Evolutionary conservation across 1,140 invertebrate genomes (phyloP).

Genomic region (Subanguina moxae): DNA sequence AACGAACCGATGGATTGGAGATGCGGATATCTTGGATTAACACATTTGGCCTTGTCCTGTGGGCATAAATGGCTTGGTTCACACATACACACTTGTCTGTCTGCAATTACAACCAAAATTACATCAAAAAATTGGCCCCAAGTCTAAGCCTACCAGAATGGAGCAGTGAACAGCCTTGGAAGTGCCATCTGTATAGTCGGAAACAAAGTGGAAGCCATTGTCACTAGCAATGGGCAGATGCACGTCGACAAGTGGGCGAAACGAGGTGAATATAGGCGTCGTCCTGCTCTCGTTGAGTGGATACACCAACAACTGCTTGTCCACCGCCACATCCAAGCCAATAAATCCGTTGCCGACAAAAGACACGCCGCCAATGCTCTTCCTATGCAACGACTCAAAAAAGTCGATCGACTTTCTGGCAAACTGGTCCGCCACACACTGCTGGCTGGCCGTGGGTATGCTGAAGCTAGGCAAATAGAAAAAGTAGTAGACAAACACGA

Average conservation of each 20-base stretch:
- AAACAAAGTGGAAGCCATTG: conserved; percentile 26
- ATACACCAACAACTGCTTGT: conserved; percentile 9
- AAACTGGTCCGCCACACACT: conserved; percentile 8
- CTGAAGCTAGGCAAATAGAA: not conserved
- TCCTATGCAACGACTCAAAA: not conserved
- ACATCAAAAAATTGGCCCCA: not conserved
- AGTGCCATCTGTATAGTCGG: conserved; percentile 23
- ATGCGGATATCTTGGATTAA: conserved; percentile 33
- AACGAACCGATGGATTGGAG: conserved; percentile 34
- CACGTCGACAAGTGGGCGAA: conserved; percentile 26
- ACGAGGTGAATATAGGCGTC: conserved; percentile 10
- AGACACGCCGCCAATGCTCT: conserved; percentile 5
- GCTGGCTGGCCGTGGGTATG: not conserved
- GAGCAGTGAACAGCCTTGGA: conserved; percentile 35
- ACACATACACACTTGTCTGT: conserved; percentile 35
- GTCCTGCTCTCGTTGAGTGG: conserved; percentile 8
- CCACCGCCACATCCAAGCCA: conserved; percentile 25
- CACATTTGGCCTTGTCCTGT: conserved; percentile 34
- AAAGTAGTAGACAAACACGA: conserved; percentile 6
- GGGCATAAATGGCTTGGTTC: conserved; percentile 35
- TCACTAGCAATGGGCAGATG: conserved; percentile 11
- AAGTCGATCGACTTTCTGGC: not conserved
- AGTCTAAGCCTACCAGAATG: conserved; percentile 18
- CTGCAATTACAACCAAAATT: conserved; percentile 17
- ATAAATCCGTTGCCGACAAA: conserved; percentile 40